phyloP scores from a whole-genome alignment of 2,888 invertebrate genomes.

The Eulithis prunata region DNA sequence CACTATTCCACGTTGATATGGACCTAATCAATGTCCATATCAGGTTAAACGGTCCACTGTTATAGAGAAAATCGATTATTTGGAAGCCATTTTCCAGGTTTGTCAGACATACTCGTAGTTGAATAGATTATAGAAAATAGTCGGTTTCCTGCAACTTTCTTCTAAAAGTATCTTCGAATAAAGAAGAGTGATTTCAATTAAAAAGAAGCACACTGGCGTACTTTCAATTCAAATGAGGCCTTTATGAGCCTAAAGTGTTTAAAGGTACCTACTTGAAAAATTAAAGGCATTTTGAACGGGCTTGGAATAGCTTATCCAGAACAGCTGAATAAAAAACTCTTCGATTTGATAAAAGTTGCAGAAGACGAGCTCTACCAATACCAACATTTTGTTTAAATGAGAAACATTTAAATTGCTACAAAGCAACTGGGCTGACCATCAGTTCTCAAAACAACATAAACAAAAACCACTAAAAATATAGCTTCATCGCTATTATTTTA shows the following conservation, averaged over 20 bases:
- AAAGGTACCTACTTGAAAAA: too few species aligned
- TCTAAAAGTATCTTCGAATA: not conserved
- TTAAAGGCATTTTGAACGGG: too few species aligned
- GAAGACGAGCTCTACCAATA: too few species aligned
- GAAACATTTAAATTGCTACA: too few species aligned
- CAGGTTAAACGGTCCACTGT: slow-evolving; percentile 15
- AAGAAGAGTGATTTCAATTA: too few species aligned
- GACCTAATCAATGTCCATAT: slow-evolving; percentile 26
- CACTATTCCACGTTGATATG: slow-evolving; percentile 30
- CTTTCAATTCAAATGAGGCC: too few species aligned
- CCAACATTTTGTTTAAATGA: too few species aligned
- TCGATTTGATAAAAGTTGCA: too few species aligned
- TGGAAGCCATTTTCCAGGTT: slow-evolving; percentile 7
- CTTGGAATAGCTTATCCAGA: not conserved
- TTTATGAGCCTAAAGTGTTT: too few species aligned
- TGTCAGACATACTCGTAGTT: slow-evolving; percentile 1
- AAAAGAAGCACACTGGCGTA: too few species aligned
- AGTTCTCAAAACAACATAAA: slow-evolving; percentile 21
- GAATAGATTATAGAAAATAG: slow-evolving; percentile 12
- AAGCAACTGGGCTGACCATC: not conserved
- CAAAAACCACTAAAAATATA: slow-evolving; percentile 26
- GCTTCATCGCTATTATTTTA: slow-evolving; percentile 45
- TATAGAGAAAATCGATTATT: slow-evolving; percentile 21
- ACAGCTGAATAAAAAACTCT: too few species aligned
- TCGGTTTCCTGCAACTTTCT: slow-evolving; percentile 2